Evolutionary conservation across 2,113 vertebrate species (phyloP), one percentile per base, ranked within the genome.

Genomic region (Mesoclemmys tuberculata): DNA sequence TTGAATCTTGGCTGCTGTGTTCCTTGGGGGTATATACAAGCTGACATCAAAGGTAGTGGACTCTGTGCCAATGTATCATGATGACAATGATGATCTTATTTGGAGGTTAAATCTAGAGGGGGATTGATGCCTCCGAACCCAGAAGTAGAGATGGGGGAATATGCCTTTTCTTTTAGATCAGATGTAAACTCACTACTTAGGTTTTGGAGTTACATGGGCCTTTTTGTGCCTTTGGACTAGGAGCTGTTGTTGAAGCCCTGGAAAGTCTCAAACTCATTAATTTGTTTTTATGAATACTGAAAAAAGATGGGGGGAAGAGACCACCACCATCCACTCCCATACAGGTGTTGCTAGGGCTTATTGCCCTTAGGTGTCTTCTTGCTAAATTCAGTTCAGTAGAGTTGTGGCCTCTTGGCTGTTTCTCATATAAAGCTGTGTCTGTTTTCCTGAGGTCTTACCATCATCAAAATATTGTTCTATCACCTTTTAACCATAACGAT

Each of bases 1-100:
- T 21, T 35, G 29, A 55, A 75, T 88, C 41, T 12, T n/a, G 61
- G 79, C 54, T 52, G 79, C 54, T 52, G 4, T 5, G 24, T 9
- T 64, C 5, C 29, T 64, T 13, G n/a, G 6, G 0, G 10, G 10
- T 54, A 80, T 84, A 54, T 86, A 48, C n/a, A n/a, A 26, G 41
- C 52, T 12, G 77, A 51, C 46, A n/a, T 24, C 46, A n/a, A 89
- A 22, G 78, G 19, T 3, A 10, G 18, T 1, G 1, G n/a, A 80
- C 38, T 78, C 18, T 1, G 1, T 24, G 49, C 68, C 48, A 87
- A 78, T 41, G 1, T 5, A 0, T 58, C 4, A 13, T 7, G 0
- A 29, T 77, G 83, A 10, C n/a, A 80, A 29, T 81, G 46, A 2
- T 7, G 48, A 91, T 0, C 0, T 9, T 46, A 64, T 68, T 49